Evolutionary conservation across 1,140 invertebrate species (phyloP).

Genomic region (Listronotus bonariensis): DNA sequence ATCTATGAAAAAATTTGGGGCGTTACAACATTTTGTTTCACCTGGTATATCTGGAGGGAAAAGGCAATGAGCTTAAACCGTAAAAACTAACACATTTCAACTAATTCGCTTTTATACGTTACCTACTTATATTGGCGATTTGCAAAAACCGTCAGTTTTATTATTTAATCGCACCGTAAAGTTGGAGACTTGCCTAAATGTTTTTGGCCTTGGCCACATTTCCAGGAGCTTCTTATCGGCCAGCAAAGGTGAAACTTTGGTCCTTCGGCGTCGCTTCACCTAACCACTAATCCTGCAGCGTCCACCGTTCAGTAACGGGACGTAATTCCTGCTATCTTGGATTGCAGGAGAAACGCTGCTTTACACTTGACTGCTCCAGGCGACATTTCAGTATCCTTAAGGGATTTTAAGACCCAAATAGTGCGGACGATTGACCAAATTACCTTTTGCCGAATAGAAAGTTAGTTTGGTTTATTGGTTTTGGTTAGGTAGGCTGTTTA

Average conservation of each 20-base stretch:
- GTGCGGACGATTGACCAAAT: constrained; percentile 34
- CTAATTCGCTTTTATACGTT: too few relatives aligned
- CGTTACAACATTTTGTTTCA: too few relatives aligned
- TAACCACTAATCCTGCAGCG: constrained; percentile 34
- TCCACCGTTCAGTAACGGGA: constrained; percentile 35
- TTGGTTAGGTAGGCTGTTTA: not conserved
- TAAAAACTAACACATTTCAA: too few relatives aligned
- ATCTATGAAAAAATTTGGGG: too few relatives aligned
- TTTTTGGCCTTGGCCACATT: constrained; percentile 3
- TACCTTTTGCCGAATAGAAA: not conserved
- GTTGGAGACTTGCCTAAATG: constrained; percentile 1
- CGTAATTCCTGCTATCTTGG: constrained; percentile 36
- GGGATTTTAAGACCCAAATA: constrained; percentile 29
- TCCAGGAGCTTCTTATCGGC: constrained; percentile 23
- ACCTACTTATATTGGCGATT: too few relatives aligned
- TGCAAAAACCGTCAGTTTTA: too few relatives aligned
- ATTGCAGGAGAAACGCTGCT: constrained; percentile 34
- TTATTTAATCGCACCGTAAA: too few relatives aligned
- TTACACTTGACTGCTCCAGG: constrained; percentile 27
- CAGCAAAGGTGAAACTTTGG: constrained; percentile 33
- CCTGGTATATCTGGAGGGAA: too few relatives aligned
- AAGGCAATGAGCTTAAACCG: too few relatives aligned
- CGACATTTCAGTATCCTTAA: constrained; percentile 18
- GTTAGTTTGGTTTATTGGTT: not conserved
- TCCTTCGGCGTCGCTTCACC: constrained; percentile 33